Conservation (phyloP, 2,888 invertebrate species). For the Dioctria linearis region DNA sequence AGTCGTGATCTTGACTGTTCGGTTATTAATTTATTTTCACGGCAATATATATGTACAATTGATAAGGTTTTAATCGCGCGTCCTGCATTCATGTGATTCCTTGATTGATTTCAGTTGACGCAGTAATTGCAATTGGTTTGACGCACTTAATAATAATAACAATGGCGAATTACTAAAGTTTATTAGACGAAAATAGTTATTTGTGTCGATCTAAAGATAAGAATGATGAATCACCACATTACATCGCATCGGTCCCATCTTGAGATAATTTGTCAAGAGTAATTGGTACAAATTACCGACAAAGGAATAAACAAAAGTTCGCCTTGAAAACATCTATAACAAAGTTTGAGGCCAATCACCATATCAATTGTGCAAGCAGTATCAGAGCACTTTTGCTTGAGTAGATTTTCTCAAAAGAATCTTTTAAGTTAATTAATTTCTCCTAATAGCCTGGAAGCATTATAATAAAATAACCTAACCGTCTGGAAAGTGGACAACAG, state of each 20-base stretch:
- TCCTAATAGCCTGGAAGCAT: not conserved
- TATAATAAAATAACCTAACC: not conserved
- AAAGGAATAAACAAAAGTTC: constrained; percentile 37
- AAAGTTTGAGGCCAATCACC: not conserved
- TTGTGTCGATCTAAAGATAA: not conserved
- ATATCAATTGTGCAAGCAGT: not conserved
- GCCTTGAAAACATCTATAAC: constrained; percentile 11
- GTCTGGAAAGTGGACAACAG: too few species aligned
- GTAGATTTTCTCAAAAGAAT: not conserved
- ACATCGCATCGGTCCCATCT: too few species aligned
- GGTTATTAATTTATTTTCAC: not conserved
- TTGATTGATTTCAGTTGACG: constrained; percentile 18
- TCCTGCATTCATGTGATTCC: not conserved
- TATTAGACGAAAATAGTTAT: not conserved
- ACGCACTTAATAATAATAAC: not conserved
- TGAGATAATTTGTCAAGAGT: not conserved
- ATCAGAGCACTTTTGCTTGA: not conserved
- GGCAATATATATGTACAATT: not conserved
- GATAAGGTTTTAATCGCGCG: not conserved
- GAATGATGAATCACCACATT: constrained; percentile 2
- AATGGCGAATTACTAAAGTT: constrained; percentile 21
- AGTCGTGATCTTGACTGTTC: not conserved
- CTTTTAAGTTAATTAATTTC: not conserved
- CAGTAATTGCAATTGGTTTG: not conserved
- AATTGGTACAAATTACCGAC: constrained; percentile 35